These are phyloP conservation scores for Pachymerium ferrugineum DNA, from an alignment of 2,888 invertebrate species.

Conservation along the genomic window DNA sequence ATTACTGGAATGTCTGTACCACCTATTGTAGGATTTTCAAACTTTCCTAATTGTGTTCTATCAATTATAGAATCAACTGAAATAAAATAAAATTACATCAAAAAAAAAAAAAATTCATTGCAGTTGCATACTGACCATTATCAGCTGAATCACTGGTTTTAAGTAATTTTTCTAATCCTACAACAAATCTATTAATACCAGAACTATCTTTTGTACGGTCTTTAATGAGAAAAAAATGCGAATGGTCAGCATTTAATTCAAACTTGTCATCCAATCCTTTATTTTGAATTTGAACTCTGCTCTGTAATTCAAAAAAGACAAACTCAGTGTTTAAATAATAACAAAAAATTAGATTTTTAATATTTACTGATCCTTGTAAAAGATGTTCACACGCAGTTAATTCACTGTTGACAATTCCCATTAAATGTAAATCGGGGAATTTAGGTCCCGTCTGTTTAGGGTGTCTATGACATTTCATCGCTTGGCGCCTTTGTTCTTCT, in stretches of 20 bases:
- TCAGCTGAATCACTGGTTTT: not conserved
- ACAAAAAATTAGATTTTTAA: constrained; percentile 18
- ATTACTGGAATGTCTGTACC: constrained; percentile 44
- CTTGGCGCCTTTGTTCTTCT: constrained; percentile 42
- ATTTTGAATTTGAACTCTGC: constrained; percentile 38
- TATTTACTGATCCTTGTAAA: constrained; percentile 38
- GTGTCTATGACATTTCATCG: constrained; percentile 39
- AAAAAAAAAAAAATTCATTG: no score
- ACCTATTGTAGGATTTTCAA: constrained; percentile 36
- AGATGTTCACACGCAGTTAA: constrained; percentile 37
- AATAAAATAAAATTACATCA: not conserved
- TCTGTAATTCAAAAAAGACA: not conserved
- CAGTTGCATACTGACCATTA: not conserved
- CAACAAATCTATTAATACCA: constrained; percentile 39
- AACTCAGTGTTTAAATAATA: not conserved
- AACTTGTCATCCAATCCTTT: constrained; percentile 40
- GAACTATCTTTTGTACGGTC: constrained; percentile 41
- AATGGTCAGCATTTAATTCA: constrained; percentile 46
- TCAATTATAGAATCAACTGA: constrained; percentile 32
- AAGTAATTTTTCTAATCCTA: constrained; percentile 38
- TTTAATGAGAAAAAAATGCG: constrained; percentile 36
- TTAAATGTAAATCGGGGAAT: constrained; percentile 40
- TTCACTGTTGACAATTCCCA: constrained; percentile 42
- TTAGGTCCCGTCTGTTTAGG: constrained; percentile 35
- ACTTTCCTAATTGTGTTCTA: not conserved